Percentiles rank a stretch among this genome's conserved stretches.
These are phyloP conservation scores for Rhopalosiphum maidis DNA, from an alignment of 1,140 invertebrate genomes.

Conservation along the genomic window DNA sequence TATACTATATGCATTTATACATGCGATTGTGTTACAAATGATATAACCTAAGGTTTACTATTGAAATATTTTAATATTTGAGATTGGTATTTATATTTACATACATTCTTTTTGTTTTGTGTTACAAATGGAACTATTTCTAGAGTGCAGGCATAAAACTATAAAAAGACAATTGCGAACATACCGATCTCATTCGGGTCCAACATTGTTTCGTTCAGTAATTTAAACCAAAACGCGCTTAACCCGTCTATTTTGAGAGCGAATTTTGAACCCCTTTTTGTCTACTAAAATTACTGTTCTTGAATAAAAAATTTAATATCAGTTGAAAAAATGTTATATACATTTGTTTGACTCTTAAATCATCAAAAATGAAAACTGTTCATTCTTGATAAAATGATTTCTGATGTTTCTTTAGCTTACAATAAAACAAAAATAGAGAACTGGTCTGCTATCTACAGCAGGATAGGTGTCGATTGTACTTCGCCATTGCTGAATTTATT, in stretches of 20 bases:
- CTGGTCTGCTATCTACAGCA: neutral
- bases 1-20: neutral
- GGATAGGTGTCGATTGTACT: neutral
- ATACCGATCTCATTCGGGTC: slow-evolving; percentile 4
- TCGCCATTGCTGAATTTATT: neutral
- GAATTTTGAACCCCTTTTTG: neutral
- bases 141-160: neutral
- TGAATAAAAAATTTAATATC: neutral
- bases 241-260: neutral
- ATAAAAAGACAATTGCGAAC: neutral
- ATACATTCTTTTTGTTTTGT: neutral
- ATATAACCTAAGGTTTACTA: neutral
- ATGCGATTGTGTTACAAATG: neutral
- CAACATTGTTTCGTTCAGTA: neutral
- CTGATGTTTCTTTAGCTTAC: neutral
- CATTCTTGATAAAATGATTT: neutral
- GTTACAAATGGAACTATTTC: neutral
- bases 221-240: slow-evolving; percentile 4
- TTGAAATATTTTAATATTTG: neutral
- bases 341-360: neutral
- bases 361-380: neutral
- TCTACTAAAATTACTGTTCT: neutral
- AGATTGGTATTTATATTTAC: neutral
- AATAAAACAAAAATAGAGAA: neutral
- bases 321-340: neutral